Evolutionary conservation across 1,140 invertebrate genomes (phyloP), one percentile per base, ranked within the genome.

Genomic region (Lepidostoma basale): DNA sequence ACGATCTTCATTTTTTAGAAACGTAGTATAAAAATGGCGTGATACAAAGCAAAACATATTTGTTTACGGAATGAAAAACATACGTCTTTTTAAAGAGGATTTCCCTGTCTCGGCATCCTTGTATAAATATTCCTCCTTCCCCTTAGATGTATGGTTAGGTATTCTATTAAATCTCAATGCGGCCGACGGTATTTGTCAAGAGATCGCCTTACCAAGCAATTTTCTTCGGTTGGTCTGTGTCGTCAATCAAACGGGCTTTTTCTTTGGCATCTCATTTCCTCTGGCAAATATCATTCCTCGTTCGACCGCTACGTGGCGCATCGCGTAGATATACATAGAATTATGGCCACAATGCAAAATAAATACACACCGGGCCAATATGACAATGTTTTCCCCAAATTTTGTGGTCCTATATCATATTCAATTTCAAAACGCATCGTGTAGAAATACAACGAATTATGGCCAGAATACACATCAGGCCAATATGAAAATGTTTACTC

Each of bases 241-340:
- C 70, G 70, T 72, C 70, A 72, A 72, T 72, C 70, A 72, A 68
- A 60, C 26, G 56, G 70, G 70, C 66, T 72, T 72, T 72, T 72
- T 72, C 70, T 69, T 68, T 72, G 70, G 70, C 70, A 72, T 72
- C 70, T 72, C 70, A 72, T 72, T 72, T 72, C 70, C 70, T 68
- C 40, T 62, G 66, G 66, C 66, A 68, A 72, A 72, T 72, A 72
- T 72, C 70, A 72, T 71, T 58, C 49, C 33, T 18, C n/a, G 42
- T 69, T 33, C 49, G 67, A 64, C 67, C 49, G 9, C n/a, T 16
- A 3, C 62, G 30, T 30, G 30, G 12, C 28, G n/a, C n/a, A n/a
- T n/a, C n/a, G n/a, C n/a, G n/a, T n/a, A n/a, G n/a, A n/a, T n/a
- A n/a, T n/a, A n/a, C n/a, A n/a, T n/a, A n/a, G n/a, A n/a, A n/a